Conservation (phyloP, 2,113 vertebrate species). For the Equus quagga region DNA sequence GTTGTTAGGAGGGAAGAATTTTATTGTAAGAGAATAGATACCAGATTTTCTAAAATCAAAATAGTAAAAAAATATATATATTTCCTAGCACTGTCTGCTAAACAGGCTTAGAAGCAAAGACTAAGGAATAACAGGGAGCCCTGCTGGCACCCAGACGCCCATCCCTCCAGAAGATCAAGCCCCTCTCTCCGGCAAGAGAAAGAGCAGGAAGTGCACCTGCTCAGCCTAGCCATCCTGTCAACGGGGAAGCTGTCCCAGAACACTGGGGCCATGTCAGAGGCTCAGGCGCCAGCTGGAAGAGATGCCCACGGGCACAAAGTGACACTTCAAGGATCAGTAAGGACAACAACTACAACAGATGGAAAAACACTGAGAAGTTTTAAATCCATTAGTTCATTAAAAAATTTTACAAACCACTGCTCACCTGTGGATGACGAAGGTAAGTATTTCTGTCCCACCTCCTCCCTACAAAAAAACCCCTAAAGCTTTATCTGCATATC, state of each 20-base stretch:
- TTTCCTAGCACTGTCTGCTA: background rate
- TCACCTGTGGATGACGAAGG: background rate
- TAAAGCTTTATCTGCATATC: background rate
- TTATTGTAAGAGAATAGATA: background rate
- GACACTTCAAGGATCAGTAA: background rate
- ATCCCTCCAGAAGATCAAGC: background rate
- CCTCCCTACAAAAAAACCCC: background rate
- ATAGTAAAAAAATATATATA: background rate
- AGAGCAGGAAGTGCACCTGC: background rate
- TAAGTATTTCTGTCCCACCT: background rate
- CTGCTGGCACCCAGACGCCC: background rate
- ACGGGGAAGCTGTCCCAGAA: background rate
- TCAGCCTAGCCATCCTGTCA: background rate
- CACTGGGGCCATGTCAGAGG: background rate
- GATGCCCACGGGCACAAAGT: too few relatives aligned
- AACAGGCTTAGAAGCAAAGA: background rate
- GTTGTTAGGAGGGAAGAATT: background rate
- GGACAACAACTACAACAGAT: background rate
- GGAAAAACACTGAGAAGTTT: fast-evolving
- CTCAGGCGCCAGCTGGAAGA: background rate
- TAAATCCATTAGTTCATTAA: background rate
- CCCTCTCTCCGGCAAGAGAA: background rate
- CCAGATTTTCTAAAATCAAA: background rate
- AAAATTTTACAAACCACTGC: background rate
- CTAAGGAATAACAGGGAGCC: background rate